phyloP scores from a whole-genome alignment of 2,113 vertebrate genomes.

The Pelecanus crispus region DNA sequence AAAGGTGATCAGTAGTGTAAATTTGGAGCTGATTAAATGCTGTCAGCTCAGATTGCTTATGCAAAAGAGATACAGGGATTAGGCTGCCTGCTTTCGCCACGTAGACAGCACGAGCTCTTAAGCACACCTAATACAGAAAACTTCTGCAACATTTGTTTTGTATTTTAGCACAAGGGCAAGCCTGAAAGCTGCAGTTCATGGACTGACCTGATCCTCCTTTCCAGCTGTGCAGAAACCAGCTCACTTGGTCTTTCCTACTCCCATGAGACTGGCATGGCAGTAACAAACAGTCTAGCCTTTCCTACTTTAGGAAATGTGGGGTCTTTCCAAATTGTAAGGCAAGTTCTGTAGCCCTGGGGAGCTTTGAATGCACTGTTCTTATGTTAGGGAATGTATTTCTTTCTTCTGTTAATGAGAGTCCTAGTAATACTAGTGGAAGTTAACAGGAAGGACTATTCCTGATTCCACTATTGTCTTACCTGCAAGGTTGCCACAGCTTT shows the following conservation, averaged over 20 bases:
- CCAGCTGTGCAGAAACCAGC: neutral
- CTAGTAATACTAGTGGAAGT: neutral
- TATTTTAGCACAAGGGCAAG: neutral
- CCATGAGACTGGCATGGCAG: neutral
- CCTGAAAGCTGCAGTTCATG: neutral
- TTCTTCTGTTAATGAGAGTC: neutral
- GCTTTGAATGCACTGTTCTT: neutral
- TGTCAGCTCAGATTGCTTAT: constrained; percentile 41
- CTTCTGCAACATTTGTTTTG: neutral
- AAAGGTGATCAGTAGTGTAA: constrained; percentile 65
- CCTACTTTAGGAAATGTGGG: neutral
- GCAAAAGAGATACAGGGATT: constrained; percentile 27
- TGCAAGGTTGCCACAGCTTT: neutral
- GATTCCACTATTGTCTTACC: neutral
- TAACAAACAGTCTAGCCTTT: neutral
- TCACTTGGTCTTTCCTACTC: neutral
- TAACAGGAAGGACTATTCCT: neutral
- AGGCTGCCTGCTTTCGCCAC: neutral
- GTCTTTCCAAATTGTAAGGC: neutral
- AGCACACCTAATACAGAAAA: neutral
- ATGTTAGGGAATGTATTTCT: neutral
- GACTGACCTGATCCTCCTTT: neutral
- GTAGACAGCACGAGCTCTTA: neutral
- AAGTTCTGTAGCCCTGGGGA: neutral
- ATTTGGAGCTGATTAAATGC: constrained; percentile 63